Evolutionary conservation across 2,888 invertebrate genomes (phyloP).

Genomic region (Desoria tigrina): DNA sequence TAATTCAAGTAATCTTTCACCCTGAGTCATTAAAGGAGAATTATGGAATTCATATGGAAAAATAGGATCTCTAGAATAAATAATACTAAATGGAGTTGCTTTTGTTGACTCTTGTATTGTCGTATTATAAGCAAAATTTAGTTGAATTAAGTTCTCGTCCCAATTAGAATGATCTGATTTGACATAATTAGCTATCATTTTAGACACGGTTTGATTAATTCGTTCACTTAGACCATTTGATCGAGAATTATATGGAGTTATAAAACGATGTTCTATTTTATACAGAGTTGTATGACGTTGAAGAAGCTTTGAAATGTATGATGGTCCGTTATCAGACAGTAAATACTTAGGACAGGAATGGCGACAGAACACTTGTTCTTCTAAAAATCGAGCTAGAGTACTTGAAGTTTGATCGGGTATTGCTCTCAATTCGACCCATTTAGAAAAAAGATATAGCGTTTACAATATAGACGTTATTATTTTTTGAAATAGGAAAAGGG

Average conservation of each 20-base stretch:
- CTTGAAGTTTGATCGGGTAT: slow-evolving; percentile 50
- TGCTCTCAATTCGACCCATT: slow-evolving; percentile 47
- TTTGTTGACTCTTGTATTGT: slow-evolving; percentile 16
- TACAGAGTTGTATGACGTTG: slow-evolving; percentile 8
- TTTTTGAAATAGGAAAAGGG: slow-evolving; percentile 40
- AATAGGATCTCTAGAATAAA: slow-evolving; percentile 17
- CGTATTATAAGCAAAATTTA: slow-evolving; percentile 49
- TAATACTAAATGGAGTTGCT: slow-evolving; percentile 14
- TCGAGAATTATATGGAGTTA: slow-evolving; percentile 40
- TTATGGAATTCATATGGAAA: slow-evolving; percentile 21
- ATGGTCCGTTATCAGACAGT: slow-evolving; percentile 51
- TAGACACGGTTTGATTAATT: slow-evolving; percentile 48
- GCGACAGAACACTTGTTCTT: slow-evolving; percentile 40
- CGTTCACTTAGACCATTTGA: slow-evolving; percentile 53
- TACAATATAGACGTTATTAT: slow-evolving; percentile 45
- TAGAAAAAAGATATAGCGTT: slow-evolving; percentile 43
- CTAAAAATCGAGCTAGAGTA: slow-evolving; percentile 37
- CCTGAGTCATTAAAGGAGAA: too few species aligned
- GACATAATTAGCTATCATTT: slow-evolving; percentile 49
- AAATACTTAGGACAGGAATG: slow-evolving; percentile 49
- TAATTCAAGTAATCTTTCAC: too few species aligned
- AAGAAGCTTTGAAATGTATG: slow-evolving; percentile 32
- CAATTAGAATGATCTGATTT: slow-evolving; percentile 48
- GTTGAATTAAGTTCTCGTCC: slow-evolving; percentile 50
- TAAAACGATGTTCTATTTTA: slow-evolving; percentile 28